A percentile compares a stretch with the other conserved stretches of the same genome.
These are phyloP conservation scores for Semnornis frantzii DNA, from an alignment of 2,113 vertebrate genomes.

Conservation along the genomic window DNA sequence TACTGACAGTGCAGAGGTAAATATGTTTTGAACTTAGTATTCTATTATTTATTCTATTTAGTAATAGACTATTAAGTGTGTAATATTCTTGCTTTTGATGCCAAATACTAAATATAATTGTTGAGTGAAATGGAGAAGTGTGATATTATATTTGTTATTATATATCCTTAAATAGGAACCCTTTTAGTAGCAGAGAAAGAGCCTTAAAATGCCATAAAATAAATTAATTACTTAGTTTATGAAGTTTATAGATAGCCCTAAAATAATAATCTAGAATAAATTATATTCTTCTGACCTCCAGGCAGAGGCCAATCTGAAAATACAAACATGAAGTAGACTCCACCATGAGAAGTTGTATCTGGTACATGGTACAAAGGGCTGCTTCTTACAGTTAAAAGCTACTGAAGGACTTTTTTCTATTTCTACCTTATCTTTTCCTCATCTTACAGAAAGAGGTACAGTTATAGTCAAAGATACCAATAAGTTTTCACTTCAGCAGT, in stretches of 20 bases:
- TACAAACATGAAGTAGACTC: neutral
- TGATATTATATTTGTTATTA: neutral
- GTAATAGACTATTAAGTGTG: neutral
- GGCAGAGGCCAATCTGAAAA: neutral
- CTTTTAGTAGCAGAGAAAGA: neutral
- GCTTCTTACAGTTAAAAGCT: neutral
- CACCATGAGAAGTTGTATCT: neutral
- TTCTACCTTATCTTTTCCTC: neutral
- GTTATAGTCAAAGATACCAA: neutral
- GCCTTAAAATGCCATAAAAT: neutral
- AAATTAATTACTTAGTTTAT: neutral
- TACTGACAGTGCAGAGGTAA: slow-evolving; percentile 95
- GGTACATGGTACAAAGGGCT: neutral
- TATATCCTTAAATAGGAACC: neutral
- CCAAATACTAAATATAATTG: neutral
- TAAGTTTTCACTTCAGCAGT: neutral
- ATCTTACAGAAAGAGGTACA: neutral
- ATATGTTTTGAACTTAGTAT: neutral
- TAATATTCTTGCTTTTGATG: neutral
- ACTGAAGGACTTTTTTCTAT: neutral
- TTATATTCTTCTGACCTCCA: neutral
- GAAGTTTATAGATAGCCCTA: neutral
- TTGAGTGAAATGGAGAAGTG: neutral
- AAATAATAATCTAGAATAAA: neutral
- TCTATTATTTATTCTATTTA: no score